These are phyloP conservation scores for Leptinotarsa undecemlineata DNA, from an alignment of 1,140 invertebrate genomes.

Conservation along the genomic window DNA sequence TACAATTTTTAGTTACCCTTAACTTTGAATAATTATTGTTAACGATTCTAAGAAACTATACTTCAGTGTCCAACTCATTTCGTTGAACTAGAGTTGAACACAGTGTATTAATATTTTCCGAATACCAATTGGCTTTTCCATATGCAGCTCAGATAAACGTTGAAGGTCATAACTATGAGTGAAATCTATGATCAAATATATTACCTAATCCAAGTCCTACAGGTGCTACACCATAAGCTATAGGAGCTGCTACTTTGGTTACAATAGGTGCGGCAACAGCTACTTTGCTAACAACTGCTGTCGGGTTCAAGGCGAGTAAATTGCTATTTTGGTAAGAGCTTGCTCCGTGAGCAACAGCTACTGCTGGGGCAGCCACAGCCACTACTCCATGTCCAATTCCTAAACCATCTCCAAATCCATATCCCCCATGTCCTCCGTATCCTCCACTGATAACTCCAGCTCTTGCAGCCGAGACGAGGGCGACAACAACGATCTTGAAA, in stretches of 20 bases:
- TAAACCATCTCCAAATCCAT: constrained; percentile 1
- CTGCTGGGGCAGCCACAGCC: constrained; percentile 29
- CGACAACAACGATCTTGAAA: constrained; percentile 25
- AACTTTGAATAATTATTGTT: too few species aligned
- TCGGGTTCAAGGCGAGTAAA: constrained; percentile 33
- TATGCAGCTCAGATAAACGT: too few species aligned
- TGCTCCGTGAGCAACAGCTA: constrained; percentile 34
- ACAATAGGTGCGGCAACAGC: constrained; percentile 36
- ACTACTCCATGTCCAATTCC: constrained; percentile 14
- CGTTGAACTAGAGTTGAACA: too few species aligned
- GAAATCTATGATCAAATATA: neutral
- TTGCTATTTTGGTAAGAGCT: constrained; percentile 40
- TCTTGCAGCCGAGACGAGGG: constrained; percentile 28
- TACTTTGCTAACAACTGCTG: constrained; percentile 38
- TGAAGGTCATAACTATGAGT: too few species aligned
- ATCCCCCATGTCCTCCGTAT: constrained; percentile 11
- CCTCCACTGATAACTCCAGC: constrained; percentile 31
- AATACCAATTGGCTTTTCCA: too few species aligned
- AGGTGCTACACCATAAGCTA: constrained; percentile 16
- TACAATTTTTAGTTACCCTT: too few species aligned
- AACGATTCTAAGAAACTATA: too few species aligned
- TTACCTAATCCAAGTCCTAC: constrained; percentile 16
- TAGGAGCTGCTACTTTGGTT: constrained; percentile 30
- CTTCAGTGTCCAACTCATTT: too few species aligned
- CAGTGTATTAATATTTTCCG: too few species aligned